These are phyloP conservation scores for Hydrochoerus hydrochaeris DNA, from an alignment of 2,113 vertebrate species.

Conservation along the genomic window DNA sequence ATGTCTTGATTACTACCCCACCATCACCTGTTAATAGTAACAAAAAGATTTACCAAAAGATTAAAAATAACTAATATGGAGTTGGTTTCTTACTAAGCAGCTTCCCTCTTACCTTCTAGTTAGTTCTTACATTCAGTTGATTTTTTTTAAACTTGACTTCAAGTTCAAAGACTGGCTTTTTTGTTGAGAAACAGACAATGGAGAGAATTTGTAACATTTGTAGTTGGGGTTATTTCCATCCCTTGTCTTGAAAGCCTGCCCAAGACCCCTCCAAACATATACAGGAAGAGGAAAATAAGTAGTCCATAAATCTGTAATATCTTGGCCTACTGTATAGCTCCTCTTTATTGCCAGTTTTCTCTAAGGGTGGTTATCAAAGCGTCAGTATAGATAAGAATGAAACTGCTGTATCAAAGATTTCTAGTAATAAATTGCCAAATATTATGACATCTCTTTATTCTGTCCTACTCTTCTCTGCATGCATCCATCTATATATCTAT, in stretches of 20 bases:
- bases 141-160: not conserved
- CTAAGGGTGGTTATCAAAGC: not conserved
- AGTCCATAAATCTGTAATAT: not conserved
- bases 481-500: not conserved
- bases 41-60: not conserved
- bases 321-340: not conserved
- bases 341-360: not conserved
- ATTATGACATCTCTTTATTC: not conserved
- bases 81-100: not conserved
- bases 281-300: not conserved
- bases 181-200: not conserved
- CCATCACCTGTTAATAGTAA: not conserved
- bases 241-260: not conserved
- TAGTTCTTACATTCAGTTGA: not conserved
- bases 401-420: not conserved
- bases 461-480: not conserved
- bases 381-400: rapidly evolving
- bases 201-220: not conserved
- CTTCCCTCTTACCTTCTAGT: not conserved
- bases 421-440: not conserved
- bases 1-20: not conserved
- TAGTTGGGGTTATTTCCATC: not conserved
- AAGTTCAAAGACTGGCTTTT: not conserved
- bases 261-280: not conserved
- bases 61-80: not conserved